phyloP scores from a whole-genome alignment of 2,888 invertebrate genomes.

The Synanthedon formicaeformis region DNA sequence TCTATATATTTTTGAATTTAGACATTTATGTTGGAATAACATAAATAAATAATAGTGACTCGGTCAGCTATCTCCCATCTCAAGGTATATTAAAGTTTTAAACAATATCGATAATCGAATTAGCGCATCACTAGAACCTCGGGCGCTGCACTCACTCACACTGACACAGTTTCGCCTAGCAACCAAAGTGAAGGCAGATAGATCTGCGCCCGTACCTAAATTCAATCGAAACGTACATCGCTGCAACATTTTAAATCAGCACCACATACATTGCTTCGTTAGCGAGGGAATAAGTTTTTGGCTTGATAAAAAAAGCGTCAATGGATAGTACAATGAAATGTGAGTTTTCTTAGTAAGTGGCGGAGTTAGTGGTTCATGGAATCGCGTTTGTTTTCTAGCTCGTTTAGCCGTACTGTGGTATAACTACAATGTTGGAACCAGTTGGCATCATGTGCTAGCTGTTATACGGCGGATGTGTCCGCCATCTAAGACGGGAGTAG shows the following conservation, averaged over 20 bases:
- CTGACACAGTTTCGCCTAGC: slow-evolving; percentile 41
- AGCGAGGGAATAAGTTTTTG: too few species aligned
- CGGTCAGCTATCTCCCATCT: too few species aligned
- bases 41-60: too few species aligned
- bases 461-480: slow-evolving; percentile 51
- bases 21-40: too few species aligned
- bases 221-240: too few species aligned
- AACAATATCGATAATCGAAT: slow-evolving; percentile 12
- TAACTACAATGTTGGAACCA: slow-evolving; percentile 40
- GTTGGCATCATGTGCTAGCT: slow-evolving; percentile 40
- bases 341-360: not conserved
- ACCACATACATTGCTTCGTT: too few species aligned
- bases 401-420: slow-evolving; percentile 32
- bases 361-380: slow-evolving; percentile 37
- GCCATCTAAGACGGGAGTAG: slow-evolving; percentile 41
- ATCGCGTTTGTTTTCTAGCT: slow-evolving; percentile 54
- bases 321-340: slow-evolving; percentile 10
- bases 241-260: too few species aligned
- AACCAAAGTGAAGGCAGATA: slow-evolving; percentile 62
- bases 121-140: slow-evolving; percentile 27
- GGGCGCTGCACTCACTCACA: slow-evolving; percentile 59
- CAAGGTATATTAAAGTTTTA: too few species aligned
- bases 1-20: too few species aligned
- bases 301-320: slow-evolving; percentile 4
- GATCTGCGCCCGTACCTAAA: slow-evolving; percentile 27